These are phyloP conservation scores for Etheostoma cragini DNA, from an alignment of 2,113 vertebrate species.

Conservation along the genomic window DNA sequence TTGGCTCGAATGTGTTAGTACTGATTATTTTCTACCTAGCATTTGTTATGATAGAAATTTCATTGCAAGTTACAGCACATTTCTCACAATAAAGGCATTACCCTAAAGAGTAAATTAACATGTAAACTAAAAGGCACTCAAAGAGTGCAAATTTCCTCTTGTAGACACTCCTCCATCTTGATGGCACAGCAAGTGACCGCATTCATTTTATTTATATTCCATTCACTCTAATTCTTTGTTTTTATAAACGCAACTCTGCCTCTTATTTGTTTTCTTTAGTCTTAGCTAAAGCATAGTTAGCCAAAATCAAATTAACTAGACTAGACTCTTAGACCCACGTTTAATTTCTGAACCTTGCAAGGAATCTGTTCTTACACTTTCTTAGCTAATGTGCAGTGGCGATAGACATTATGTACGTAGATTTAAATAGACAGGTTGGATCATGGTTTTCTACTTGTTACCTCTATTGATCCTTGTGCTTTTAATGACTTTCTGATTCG, in stretches of 20 bases:
- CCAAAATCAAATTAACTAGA: not conserved
- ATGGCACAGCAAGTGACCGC: not conserved
- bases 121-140: not conserved
- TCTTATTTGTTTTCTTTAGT: not conserved
- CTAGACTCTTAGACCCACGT: not conserved
- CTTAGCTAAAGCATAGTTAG: not conserved
- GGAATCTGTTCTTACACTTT: not conserved
- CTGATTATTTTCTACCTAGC: not conserved
- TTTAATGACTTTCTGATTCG: not conserved
- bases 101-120: not conserved
- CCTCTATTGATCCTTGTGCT: not conserved
- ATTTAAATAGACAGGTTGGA: not conserved
- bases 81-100: not conserved
- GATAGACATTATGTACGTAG: not conserved
- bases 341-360: not conserved
- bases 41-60: not conserved
- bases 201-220: not conserved
- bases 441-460: not conserved
- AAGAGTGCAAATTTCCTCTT: not conserved
- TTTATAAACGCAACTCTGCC: not conserved
- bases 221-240: not conserved
- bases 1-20: not conserved
- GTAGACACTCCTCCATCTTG: not conserved
- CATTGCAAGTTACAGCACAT: not conserved
- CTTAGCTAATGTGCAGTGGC: not conserved